phyloP scores from a whole-genome alignment of 2,113 vertebrate genomes.

The Hemiscyllium ocellatum region DNA sequence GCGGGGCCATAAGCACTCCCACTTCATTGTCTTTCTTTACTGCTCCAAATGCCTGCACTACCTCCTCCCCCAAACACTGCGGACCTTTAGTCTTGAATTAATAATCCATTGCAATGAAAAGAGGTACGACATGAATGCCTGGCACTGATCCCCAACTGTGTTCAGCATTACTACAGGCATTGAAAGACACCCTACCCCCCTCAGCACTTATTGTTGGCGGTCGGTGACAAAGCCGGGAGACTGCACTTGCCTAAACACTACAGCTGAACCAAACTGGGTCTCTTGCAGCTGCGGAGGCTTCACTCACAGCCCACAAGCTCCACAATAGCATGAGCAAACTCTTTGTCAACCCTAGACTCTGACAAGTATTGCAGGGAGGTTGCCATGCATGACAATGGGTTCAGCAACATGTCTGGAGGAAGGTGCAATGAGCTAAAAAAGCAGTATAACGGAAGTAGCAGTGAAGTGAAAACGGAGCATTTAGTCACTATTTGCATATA shows the following conservation, averaged over 20 bases:
- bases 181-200: constrained; percentile 53
- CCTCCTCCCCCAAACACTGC: constrained; percentile 59
- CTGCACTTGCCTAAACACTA: constrained; percentile 67
- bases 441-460: background rate
- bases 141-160: constrained; percentile 73
- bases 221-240: constrained; percentile 63
- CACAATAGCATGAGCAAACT: constrained; percentile 72
- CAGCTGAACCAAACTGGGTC: constrained; percentile 70
- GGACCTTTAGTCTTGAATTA: constrained; percentile 80
- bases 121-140: constrained; percentile 70
- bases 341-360: constrained; percentile 74
- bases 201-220: constrained; percentile 61
- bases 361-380: constrained; percentile 75
- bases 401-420: constrained; percentile 62
- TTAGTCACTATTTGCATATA: background rate
- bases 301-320: constrained; percentile 55
- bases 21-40: constrained; percentile 74
- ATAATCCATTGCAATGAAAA: constrained; percentile 75
- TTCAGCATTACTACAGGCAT: constrained; percentile 64
- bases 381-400: constrained; percentile 62
- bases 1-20: constrained; percentile 68
- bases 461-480: background rate
- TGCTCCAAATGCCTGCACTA: constrained; percentile 42
- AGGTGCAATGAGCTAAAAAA: background rate
- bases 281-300: constrained; percentile 70